These are phyloP conservation scores for Cladorhizidae sp. DNA, from an alignment of 37 sponge, comb jelly and placozoan species.

Conservation along the genomic window DNA sequence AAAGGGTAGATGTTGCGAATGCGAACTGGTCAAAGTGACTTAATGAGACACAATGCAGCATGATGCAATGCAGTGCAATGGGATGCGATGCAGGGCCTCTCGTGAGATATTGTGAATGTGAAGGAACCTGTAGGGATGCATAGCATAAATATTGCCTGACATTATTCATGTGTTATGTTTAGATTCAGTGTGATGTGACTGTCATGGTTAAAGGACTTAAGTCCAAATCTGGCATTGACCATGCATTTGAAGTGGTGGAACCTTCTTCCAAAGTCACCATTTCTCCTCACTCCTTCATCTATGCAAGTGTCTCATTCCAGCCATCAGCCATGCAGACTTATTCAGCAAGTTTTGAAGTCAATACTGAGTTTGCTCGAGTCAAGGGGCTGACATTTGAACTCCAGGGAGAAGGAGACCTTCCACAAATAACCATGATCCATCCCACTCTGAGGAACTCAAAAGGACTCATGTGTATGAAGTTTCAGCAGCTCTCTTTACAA, in stretches of 20 bases:
- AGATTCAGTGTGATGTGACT: slow-evolving; percentile 92
- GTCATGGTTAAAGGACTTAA: slow-evolving; percentile 27
- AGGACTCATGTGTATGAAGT: slow-evolving; percentile 77
- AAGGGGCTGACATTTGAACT: slow-evolving; percentile 86
- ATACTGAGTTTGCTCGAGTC: slow-evolving; percentile 53
- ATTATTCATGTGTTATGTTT: no score
- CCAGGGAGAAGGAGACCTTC: slow-evolving; percentile 95
- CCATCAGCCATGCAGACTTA: slow-evolving; percentile 92
- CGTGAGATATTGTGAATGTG: no score
- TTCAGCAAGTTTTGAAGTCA: slow-evolving; percentile 70
- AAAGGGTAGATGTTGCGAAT: no score
- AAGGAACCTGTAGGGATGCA: background rate
- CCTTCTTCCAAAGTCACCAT: slow-evolving; percentile 81
- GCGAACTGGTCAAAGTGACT: no score
- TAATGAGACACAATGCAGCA: no score
- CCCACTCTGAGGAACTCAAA: slow-evolving; percentile 71
- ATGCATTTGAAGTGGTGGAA: slow-evolving; percentile 82
- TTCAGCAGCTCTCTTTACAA: slow-evolving; percentile 76
- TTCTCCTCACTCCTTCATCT: slow-evolving; percentile 79
- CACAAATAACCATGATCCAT: slow-evolving; percentile 75
- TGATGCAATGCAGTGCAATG: no score
- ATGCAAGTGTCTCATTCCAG: slow-evolving; percentile 86
- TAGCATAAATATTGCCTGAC: no score
- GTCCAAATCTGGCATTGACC: slow-evolving; percentile 39
- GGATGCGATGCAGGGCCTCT: no score